Conservation (phyloP, 2,797 vertebrate species). For the Scomberomorus guttatus region DNA sequence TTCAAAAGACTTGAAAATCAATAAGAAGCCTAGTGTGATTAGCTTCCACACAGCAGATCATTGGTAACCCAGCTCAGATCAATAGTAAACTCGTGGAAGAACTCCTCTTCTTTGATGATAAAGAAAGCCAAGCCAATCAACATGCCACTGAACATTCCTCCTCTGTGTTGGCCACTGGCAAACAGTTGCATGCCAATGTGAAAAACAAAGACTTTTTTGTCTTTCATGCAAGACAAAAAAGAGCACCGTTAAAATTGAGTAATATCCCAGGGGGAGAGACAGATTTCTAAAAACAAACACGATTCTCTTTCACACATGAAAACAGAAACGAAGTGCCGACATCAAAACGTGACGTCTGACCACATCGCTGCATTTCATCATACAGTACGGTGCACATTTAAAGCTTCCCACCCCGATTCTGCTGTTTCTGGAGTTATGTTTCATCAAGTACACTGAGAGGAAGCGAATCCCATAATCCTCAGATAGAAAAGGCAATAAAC, state of each 20-base stretch:
- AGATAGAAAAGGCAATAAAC: conserved; percentile 56
- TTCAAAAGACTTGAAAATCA: conserved; percentile 8
- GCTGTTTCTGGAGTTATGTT: conserved; percentile 13
- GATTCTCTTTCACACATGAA: conserved; percentile 19
- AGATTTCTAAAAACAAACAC: conserved; percentile 18
- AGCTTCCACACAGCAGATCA: conserved; percentile 39
- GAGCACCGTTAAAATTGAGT: conserved; percentile 25
- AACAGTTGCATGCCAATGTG: conserved; percentile 25
- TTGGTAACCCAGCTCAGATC: conserved; percentile 30
- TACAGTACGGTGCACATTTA: conserved; percentile 4
- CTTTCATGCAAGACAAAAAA: conserved; percentile 23
- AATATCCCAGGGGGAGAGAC: not conserved
- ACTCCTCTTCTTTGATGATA: conserved; percentile 30
- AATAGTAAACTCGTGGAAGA: conserved; percentile 25
- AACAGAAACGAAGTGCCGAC: conserved; percentile 20
- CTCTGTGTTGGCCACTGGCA: conserved; percentile 32
- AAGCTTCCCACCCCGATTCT: conserved; percentile 1
- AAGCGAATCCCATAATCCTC: conserved; percentile 64
- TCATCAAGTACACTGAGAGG: conserved; percentile 47
- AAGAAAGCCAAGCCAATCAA: conserved; percentile 32
- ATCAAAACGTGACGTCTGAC: conserved; percentile 33
- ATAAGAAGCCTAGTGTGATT: conserved; percentile 39
- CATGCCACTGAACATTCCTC: conserved; percentile 12
- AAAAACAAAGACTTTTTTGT: conserved; percentile 47
- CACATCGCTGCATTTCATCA: conserved; percentile 26